Conservation (phyloP, 2,888 invertebrate genomes). For the Penaeus monodon region DNA sequence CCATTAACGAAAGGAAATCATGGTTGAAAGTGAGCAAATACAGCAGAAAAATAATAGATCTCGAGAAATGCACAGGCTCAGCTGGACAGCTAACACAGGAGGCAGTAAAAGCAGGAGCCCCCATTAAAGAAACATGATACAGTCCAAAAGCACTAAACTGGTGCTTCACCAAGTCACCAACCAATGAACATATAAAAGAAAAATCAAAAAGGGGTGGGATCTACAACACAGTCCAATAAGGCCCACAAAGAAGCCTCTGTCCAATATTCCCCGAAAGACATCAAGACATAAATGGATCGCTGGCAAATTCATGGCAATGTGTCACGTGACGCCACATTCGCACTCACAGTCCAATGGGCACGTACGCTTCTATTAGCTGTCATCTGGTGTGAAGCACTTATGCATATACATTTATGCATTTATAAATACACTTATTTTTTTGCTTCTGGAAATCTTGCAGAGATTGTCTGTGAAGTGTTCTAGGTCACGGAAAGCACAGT, state of each 20-base stretch:
- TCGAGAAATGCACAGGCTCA: conserved; percentile 40
- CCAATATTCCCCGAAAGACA: conserved; percentile 49
- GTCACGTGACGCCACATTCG: conserved; percentile 36
- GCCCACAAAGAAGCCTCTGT: conserved; percentile 13
- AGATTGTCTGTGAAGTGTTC: conserved; percentile 38
- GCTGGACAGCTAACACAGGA: conserved; percentile 26
- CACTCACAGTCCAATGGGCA: conserved; percentile 29
- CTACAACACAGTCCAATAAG: conserved; percentile 34
- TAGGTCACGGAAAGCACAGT: conserved; percentile 31
- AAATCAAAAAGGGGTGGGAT: conserved; percentile 41
- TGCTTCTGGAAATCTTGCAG: conserved; percentile 16
- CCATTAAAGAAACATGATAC: conserved; percentile 32
- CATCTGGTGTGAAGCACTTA: conserved; percentile 42
- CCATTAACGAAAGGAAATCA: background rate
- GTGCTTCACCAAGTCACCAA: conserved; percentile 26
- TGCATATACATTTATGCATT: conserved; percentile 48
- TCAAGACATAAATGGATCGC: conserved; percentile 43
- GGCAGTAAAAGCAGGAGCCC: conserved; percentile 37
- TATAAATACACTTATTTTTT: conserved; percentile 30
- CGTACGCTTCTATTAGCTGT: conserved; percentile 30
- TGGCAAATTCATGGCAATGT: conserved; percentile 40
- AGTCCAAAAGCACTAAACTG: conserved; percentile 28
- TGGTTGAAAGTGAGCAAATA: background rate
- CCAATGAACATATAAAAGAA: conserved; percentile 20
- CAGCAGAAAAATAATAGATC: conserved; percentile 1